Percentiles rank a stretch among this genome's conserved stretches.
These are phyloP conservation scores for Nesogale talazaci DNA, from an alignment of 2,113 vertebrate genomes.

Conservation along the genomic window DNA sequence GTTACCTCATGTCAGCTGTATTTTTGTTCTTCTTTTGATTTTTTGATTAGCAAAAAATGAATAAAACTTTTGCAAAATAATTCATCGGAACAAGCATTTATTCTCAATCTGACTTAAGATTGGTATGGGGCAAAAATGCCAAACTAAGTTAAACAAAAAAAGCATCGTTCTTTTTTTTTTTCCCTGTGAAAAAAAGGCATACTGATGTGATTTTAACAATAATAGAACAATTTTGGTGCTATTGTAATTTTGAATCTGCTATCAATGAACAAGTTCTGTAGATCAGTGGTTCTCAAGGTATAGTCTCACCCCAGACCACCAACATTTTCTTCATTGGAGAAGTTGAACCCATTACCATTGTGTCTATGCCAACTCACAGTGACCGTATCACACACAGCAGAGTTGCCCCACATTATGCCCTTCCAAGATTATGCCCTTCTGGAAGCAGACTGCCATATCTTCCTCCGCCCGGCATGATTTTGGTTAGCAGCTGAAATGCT, in stretches of 20 bases:
- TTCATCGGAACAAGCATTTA: constrained; percentile 14
- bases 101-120: constrained; percentile 7
- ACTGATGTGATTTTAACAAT: neutral
- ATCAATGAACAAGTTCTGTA: constrained; percentile 42
- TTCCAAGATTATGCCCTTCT: no score
- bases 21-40: constrained; percentile 24
- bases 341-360: neutral
- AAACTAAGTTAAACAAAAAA: neutral
- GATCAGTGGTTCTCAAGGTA: neutral
- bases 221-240: neutral
- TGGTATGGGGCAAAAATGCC: neutral
- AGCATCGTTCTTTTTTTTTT: neutral
- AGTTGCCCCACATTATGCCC: no score
- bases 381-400: no score
- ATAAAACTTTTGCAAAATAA: constrained; percentile 51
- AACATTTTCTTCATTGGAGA: neutral
- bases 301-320: neutral
- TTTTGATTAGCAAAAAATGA: neutral
- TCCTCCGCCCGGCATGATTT: no score
- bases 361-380: no score
- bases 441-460: no score
- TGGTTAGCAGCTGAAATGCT: no score
- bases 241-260: constrained; percentile 11
- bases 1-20: neutral
- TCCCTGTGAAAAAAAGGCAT: neutral